Evolutionary conservation across 2,797 vertebrate genomes (phyloP).

Genomic region (Petrocephalus schoutedeni): DNA sequence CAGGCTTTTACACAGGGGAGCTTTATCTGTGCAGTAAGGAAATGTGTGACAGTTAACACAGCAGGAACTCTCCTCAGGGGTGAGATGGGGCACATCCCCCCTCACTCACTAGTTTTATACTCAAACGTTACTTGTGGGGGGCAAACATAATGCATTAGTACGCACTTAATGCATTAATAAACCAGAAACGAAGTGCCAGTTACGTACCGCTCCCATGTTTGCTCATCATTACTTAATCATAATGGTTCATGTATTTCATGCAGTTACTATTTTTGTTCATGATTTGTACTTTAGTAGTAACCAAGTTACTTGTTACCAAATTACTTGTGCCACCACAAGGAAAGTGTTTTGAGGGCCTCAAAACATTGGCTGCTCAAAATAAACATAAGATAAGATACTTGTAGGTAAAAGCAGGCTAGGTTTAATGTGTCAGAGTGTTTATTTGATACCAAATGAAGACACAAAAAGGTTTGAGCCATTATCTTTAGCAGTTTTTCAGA

Average conservation of each 20-base stretch:
- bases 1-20: conserved; percentile 87
- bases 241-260: not conserved
- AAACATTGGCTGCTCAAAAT: not conserved
- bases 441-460: not conserved
- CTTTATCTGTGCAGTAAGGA: conserved; percentile 74
- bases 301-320: no score
- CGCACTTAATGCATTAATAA: not conserved
- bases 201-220: not conserved
- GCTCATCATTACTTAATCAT: not conserved
- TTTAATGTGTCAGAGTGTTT: not conserved
- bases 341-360: not conserved
- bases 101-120: not conserved
- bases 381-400: not conserved
- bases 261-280: not conserved
- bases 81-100: not conserved
- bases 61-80: not conserved
- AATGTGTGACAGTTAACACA: not conserved
- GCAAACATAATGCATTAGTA: not conserved
- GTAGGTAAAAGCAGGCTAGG: not conserved
- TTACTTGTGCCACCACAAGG: not conserved
- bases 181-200: not conserved
- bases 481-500: not conserved
- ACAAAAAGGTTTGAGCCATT: not conserved
- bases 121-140: not conserved
- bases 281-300: not conserved